Evolutionary conservation across 2,113 vertebrate genomes (phyloP), one percentile per base, ranked within the genome.

Genomic region (Dipodomys ordii): DNA sequence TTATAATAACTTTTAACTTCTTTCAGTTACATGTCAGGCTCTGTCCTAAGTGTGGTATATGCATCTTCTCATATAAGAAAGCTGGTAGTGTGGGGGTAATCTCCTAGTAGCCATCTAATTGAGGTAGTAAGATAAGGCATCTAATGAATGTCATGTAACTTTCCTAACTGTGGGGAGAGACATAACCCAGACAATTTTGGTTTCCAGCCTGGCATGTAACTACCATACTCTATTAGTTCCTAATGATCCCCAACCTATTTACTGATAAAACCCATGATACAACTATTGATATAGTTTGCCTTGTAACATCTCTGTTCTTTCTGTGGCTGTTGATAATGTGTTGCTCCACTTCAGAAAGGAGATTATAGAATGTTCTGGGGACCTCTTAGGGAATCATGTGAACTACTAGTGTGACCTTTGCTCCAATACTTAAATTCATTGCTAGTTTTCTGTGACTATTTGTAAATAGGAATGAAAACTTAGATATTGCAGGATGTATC

Each of bases 381-480:
- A 64, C 16, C 13, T 39, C 30, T 8, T 83, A 60, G 62, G 22
- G 77, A 13, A 8, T 84, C 25, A 44, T 0, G 4, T 23, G 6
- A 39, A 9, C n/a, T 69, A 22, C 3, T 11, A n/a, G n/a, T 12
- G 0, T 27, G 5, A 25, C 9, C 35, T 93, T 74, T 39, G 46
- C 7, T 76, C 16, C 80, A 35, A 39, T 57, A 23, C 9, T 67
- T 39, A 69, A 20, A 68, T 72, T 88, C 57, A 62, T 79, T 76
- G 32, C 73, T n/a, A 16, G 20, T 19, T 86, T 32, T 23, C 13
- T n/a, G 6, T 23, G 35, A 46, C 23, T 82, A 19, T 44, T 90
- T 88, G 20, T 49, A 83, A 85, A n/a, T 79, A 15, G 25, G 46
- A 91, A 80, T 94, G 68, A 80, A 93, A 88, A 88, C 86, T 82